Conservation (phyloP, 2,113 vertebrate species). For the Indicator indicator region DNA sequence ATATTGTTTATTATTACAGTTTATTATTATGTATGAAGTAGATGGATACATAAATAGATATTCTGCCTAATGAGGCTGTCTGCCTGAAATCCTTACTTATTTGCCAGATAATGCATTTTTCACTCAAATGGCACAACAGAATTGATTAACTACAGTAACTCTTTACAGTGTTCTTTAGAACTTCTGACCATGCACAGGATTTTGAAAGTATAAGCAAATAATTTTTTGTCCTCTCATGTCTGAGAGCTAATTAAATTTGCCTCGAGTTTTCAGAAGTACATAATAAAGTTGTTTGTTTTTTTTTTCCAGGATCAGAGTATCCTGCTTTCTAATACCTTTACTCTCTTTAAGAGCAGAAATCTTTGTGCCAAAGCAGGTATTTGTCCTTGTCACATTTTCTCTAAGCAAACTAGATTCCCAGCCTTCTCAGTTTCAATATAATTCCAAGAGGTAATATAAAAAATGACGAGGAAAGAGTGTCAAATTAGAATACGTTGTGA, state of each 20-base stretch:
- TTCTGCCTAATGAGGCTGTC: not conserved
- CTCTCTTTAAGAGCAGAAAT: not conserved
- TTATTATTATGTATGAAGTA: not conserved
- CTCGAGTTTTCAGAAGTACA: not conserved
- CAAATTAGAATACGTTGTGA: not conserved
- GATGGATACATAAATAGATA: not conserved
- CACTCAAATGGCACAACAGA: not conserved
- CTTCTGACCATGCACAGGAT: not conserved
- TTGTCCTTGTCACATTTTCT: not conserved
- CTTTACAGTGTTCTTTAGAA: not conserved
- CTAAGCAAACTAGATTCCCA: not conserved
- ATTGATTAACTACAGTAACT: not conserved
- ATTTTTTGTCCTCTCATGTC: not conserved
- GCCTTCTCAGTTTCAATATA: not conserved
- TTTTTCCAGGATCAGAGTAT: not conserved
- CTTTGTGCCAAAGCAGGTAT: not conserved
- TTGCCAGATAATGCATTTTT: slow-evolving; percentile 1
- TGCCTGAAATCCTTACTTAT: not conserved
- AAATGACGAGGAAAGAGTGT: not conserved
- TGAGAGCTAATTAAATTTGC: not conserved
- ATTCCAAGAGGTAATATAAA: not conserved
- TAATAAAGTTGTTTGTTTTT: not conserved
- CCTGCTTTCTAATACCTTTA: not conserved
- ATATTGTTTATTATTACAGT: not conserved
- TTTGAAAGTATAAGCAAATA: not conserved